Evolutionary conservation across 2,888 invertebrate genomes (phyloP).

Genomic region (Drosophila infuscata): DNA sequence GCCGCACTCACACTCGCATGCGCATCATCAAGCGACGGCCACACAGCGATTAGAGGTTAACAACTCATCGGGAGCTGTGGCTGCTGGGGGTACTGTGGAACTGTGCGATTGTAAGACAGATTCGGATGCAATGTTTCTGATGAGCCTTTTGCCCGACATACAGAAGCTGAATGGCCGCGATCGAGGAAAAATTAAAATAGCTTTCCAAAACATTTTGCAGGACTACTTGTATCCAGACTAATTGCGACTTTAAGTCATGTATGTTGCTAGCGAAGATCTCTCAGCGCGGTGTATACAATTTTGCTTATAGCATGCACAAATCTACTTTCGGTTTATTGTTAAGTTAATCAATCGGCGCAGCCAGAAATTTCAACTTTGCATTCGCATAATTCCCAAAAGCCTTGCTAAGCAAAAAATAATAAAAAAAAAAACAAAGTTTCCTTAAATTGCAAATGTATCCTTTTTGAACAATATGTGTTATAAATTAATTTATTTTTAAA

Average conservation of each 20-base stretch:
- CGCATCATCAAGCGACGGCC: slow-evolving; percentile 50
- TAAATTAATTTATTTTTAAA: slow-evolving; percentile 67
- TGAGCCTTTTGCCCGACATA: slow-evolving; percentile 84
- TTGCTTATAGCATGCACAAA: slow-evolving; percentile 53
- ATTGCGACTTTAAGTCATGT: slow-evolving; percentile 53
- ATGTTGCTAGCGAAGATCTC: slow-evolving; percentile 61
- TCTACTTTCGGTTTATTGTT: slow-evolving; percentile 21
- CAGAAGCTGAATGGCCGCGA: slow-evolving; percentile 84
- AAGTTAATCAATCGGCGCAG: slow-evolving; percentile 47
- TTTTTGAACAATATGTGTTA: slow-evolving; percentile 54
- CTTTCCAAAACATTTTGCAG: slow-evolving; percentile 84
- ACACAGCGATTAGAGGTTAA: slow-evolving; percentile 58
- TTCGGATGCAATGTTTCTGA: slow-evolving; percentile 85
- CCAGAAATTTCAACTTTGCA: slow-evolving; percentile 31
- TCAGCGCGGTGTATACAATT: slow-evolving; percentile 63
- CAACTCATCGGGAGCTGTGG: slow-evolving; percentile 38
- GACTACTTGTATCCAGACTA: slow-evolving; percentile 84
- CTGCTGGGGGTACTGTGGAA: slow-evolving; percentile 56
- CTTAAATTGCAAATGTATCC: slow-evolving; percentile 34
- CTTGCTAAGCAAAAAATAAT: slow-evolving; percentile 61
- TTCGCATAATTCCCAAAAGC: slow-evolving; percentile 33
- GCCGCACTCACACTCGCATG: slow-evolving; percentile 43
- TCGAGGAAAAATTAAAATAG: slow-evolving; percentile 84
- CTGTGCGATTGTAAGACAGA: slow-evolving; percentile 84
- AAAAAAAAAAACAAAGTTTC: slow-evolving; percentile 45